Base-by-base conservation (phyloP, 2,888 invertebrate genomes). In the Pristionchus exspectatus region DNA sequence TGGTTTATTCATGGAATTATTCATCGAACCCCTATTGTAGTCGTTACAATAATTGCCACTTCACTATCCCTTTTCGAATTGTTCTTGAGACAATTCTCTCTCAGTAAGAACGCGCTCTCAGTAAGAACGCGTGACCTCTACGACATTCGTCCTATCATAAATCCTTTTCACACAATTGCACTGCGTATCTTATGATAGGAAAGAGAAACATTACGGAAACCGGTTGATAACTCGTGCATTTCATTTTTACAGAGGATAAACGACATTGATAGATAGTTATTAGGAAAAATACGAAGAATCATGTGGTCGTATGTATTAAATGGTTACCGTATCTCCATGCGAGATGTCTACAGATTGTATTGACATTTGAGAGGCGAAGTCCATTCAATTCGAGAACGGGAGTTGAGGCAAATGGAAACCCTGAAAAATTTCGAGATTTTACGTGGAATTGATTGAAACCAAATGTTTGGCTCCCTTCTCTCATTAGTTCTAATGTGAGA, bases 321-420 rank as follows among this genome's bases (percentile, higher is more conserved):
- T n/a, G 27, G 59, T 84, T 90, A 93, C 93, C 92, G 90, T 92
- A 93, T 92, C 93, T 90, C 93, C 93, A 93, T 33, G 91, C 92
- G 59, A 93, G 91, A 90, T 93, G 93, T 88, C 92, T 90, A 89
- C 93, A 93, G 89, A 93, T 93, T 16, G 93, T 92, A 16, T 91
- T 89, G 38, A 92, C 89, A 87, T 91, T 91, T 83, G 92, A 92
- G 27, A 92, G 90, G 56, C 91, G 91, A 54, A 91, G 87, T 63
- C 91, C 91, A 81, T 93, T 91, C 88, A 93, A 91, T 88, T 93
- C 92, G 14, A 93, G 90, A 86, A 91, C 90, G n/a, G 93, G 93
- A 54, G 92, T 90, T n/a, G 91, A 90, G 66, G 91, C 91, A 87
- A 91, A 92, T 16, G 93, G 93, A 72, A 92, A 92, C 83, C 92